These are phyloP conservation scores for Phaethon lepturus DNA, from an alignment of 2,113 vertebrate genomes.

Conservation along the genomic window DNA sequence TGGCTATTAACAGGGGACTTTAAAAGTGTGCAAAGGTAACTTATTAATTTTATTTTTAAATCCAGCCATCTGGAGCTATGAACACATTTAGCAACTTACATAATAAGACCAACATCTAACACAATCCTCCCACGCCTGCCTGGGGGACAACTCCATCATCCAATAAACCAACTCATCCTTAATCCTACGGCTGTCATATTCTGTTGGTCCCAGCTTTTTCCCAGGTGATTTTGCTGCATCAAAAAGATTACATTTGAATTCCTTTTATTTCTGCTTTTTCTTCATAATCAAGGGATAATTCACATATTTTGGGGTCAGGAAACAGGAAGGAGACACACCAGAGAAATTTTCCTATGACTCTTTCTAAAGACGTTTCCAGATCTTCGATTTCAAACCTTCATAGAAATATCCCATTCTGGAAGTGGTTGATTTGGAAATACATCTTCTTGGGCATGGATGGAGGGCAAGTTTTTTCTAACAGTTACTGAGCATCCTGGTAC, in stretches of 20 bases:
- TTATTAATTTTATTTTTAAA: slow-evolving; percentile 62
- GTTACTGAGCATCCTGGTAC: neutral
- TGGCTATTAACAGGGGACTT: neutral
- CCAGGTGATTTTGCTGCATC: neutral
- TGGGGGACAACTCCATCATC: neutral
- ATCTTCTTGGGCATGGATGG: neutral
- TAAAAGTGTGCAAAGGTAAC: slow-evolving; percentile 15
- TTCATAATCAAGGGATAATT: neutral
- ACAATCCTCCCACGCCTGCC: neutral
- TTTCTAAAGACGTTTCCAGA: neutral
- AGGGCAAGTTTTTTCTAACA: neutral
- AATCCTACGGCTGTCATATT: neutral
- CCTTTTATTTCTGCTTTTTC: neutral
- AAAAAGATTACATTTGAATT: neutral
- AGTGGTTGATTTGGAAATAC: neutral
- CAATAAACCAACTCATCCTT: neutral
- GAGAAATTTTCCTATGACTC: rapidly evolving
- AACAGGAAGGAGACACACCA: neutral
- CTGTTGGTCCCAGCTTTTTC: neutral
- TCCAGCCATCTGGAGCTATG: slow-evolving; percentile 32
- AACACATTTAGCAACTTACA: slow-evolving; percentile 11
- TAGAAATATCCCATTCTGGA: neutral
- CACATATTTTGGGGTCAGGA: neutral
- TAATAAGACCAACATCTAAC: slow-evolving; percentile 10
- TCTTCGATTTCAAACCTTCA: neutral